Conservation (phyloP, 2,113 vertebrate genomes). For the Macquaria australasica region DNA sequence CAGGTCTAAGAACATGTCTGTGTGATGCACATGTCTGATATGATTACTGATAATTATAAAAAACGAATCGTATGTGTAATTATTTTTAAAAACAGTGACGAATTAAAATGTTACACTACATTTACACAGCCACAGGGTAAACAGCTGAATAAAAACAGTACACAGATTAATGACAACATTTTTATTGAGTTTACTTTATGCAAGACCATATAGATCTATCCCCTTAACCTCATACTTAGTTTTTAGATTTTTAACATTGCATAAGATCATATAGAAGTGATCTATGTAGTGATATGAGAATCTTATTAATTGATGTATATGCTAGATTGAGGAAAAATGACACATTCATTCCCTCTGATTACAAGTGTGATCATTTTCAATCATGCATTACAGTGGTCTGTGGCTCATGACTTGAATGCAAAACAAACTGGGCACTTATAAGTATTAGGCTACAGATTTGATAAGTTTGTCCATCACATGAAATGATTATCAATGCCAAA, state of each 20-base stretch:
- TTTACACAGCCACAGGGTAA: too few species aligned
- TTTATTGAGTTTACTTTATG: slow-evolving; percentile 80
- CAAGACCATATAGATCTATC: slow-evolving; percentile 75
- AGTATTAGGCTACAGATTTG: slow-evolving; percentile 77
- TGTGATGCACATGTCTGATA: not conserved
- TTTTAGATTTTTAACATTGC: slow-evolving; percentile 81
- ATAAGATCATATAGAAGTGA: slow-evolving; percentile 81
- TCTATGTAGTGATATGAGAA: slow-evolving; percentile 77
- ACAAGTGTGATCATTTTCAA: slow-evolving; percentile 69
- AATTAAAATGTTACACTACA: not conserved
- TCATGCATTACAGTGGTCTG: slow-evolving; percentile 80
- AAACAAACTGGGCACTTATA: slow-evolving; percentile 79
- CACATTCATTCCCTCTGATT: slow-evolving; percentile 70
- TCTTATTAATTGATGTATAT: slow-evolving; percentile 61
- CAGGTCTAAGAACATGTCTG: not conserved
- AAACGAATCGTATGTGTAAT: not conserved
- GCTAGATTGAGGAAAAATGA: slow-evolving; percentile 66
- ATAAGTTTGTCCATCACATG: slow-evolving; percentile 69
- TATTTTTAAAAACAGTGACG: too few species aligned
- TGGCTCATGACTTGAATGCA: slow-evolving; percentile 72
- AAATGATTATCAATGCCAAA: slow-evolving; percentile 65
- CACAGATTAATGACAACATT: slow-evolving; percentile 65
- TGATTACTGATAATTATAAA: not conserved
- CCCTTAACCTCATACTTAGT: slow-evolving; percentile 71
- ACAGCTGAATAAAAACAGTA: not conserved